A percentile compares a stretch with the other conserved stretches of the same genome.
Conservation (phyloP, 1,140 invertebrate genomes). For the Euglossa dilemma region DNA sequence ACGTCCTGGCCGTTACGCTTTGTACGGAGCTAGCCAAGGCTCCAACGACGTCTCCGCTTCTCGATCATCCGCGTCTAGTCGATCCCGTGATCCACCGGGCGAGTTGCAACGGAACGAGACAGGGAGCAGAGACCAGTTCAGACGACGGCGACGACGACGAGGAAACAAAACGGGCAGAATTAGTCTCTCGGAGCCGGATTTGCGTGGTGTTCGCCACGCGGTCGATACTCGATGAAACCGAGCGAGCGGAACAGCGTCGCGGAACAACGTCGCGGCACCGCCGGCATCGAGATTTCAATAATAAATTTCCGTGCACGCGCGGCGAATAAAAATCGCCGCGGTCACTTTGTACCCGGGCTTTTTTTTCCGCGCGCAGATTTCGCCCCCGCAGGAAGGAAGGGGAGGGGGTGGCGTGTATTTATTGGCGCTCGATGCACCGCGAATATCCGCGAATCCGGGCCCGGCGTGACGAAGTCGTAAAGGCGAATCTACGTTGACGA, state of each 20-base stretch:
- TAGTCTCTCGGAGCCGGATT: conserved; percentile 9
- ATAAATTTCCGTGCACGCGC: conserved; percentile 33
- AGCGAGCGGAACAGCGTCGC: background rate
- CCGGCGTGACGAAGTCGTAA: background rate
- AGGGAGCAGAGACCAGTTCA: background rate
- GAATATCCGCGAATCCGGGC: background rate
- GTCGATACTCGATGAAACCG: conserved; percentile 38
- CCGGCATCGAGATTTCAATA: conserved; percentile 37
- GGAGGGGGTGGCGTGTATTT: conserved; percentile 10
- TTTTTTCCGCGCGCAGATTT: conserved; percentile 11
- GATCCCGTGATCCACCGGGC: conserved; percentile 8
- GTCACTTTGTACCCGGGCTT: conserved; percentile 20
- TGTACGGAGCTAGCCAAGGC: background rate
- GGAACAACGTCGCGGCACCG: background rate
- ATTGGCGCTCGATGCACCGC: background rate
- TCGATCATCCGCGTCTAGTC: background rate
- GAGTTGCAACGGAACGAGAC: no score
- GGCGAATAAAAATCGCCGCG: conserved; percentile 41
- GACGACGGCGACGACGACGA: background rate
- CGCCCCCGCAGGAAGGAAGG: background rate
- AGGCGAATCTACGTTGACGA: background rate
- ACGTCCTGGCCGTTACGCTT: conserved; percentile 8
- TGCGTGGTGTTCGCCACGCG: conserved; percentile 10
- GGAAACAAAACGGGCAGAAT: conserved; percentile 12
- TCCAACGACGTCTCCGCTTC: background rate